These are phyloP conservation scores for Brassicogethes aeneus DNA, from an alignment of 2,888 invertebrate genomes.

Conservation along the genomic window DNA sequence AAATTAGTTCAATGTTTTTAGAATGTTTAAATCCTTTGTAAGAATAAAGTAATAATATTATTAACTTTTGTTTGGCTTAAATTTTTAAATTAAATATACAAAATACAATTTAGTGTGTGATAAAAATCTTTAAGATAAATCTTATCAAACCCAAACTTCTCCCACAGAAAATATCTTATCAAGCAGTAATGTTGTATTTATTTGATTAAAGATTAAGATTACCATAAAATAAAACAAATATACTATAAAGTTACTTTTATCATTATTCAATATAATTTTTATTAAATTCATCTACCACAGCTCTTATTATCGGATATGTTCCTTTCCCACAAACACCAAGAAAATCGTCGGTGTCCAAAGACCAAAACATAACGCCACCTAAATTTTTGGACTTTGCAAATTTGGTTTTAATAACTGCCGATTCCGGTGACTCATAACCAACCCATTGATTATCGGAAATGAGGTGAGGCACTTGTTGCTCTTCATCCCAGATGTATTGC, in stretches of 20 bases:
- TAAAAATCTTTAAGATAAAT: no score
- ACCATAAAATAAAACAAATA: no score
- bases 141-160: no score
- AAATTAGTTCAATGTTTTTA: no score
- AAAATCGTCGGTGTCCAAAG: slow-evolving; percentile 70
- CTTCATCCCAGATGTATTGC: slow-evolving; percentile 26
- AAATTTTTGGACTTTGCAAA: slow-evolving; percentile 27
- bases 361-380: slow-evolving; percentile 65
- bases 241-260: slow-evolving; percentile 1
- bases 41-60: no score
- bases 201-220: no score
- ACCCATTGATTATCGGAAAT: slow-evolving; percentile 53
- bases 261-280: neutral
- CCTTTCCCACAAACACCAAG: slow-evolving; percentile 47
- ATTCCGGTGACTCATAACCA: slow-evolving; percentile 53
- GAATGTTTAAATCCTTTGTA: no score
- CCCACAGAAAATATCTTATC: no score
- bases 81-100: no score
- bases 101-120: no score
- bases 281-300: neutral
- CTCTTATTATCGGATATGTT: slow-evolving; percentile 18
- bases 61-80: no score
- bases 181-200: no score
- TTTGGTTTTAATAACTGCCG: slow-evolving; percentile 43
- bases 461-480: slow-evolving; percentile 49